Conservation (phyloP, 2,113 vertebrate genomes). For the Anhinga anhinga region DNA sequence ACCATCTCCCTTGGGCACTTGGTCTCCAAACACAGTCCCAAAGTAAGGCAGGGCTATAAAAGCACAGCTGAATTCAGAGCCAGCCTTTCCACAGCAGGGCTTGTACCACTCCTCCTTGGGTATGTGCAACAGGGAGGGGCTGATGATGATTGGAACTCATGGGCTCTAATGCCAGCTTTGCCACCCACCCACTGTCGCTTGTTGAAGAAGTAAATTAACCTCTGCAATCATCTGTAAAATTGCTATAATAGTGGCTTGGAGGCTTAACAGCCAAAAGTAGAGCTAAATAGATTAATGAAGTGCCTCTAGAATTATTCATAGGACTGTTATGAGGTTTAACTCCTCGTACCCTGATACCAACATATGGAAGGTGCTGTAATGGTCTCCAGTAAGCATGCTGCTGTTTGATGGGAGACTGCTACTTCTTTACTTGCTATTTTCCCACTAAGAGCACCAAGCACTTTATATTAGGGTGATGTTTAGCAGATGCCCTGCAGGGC, state of each 20-base stretch:
- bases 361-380: background rate
- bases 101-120: background rate
- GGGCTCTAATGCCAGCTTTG: background rate
- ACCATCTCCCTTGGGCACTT: background rate
- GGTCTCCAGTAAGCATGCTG: background rate
- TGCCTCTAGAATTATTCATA: background rate
- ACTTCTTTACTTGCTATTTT: background rate
- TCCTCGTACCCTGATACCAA: background rate
- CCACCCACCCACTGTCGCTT: conserved; percentile 5
- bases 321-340: background rate
- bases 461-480: background rate
- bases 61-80: background rate
- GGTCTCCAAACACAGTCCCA: background rate
- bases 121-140: background rate
- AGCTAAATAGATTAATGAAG: conserved; percentile 38
- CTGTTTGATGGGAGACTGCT: background rate
- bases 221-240: conserved; percentile 57
- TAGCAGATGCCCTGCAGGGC: background rate
- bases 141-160: background rate
- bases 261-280: background rate
- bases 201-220: conserved; percentile 46
- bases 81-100: background rate
- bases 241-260: background rate
- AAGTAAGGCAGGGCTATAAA: background rate
- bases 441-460: background rate